Evolutionary conservation across 2,888 invertebrate species (phyloP).

Genomic region (Andrena flavipes): DNA sequence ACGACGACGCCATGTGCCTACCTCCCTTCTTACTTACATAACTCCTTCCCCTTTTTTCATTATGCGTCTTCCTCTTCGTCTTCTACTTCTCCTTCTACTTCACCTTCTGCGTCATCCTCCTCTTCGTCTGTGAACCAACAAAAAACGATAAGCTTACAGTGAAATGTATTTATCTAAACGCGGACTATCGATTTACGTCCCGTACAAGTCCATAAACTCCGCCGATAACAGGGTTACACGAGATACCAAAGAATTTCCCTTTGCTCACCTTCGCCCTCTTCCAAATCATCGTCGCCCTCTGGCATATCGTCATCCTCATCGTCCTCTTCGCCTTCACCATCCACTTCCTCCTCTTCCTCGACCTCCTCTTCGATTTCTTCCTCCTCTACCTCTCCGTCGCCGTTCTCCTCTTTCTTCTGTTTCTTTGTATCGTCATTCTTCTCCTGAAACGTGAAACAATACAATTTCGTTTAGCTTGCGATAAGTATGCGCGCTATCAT

Average conservation of each 20-base stretch:
- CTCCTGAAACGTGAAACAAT: conserved; percentile 85
- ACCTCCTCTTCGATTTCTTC: conserved; percentile 88
- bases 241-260: background rate
- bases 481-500: background rate
- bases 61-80: conserved; percentile 84
- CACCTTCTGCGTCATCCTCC: conserved; percentile 81
- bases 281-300: conserved; percentile 86
- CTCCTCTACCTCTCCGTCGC: conserved; percentile 87
- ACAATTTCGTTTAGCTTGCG: background rate
- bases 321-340: conserved; percentile 88
- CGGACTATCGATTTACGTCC: background rate
- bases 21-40: conserved; percentile 83
- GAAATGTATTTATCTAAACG: background rate
- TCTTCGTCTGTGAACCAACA: conserved; percentile 78
- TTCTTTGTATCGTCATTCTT: conserved; percentile 91
- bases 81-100: conserved; percentile 78
- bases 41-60: conserved; percentile 80
- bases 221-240: background rate
- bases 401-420: conserved; percentile 92
- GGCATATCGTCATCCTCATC: conserved; percentile 89
- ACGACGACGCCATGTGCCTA: conserved; percentile 78
- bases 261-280: conserved; percentile 79
- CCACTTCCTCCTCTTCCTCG: conserved; percentile 88
- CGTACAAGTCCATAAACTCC: background rate
- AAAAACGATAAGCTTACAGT: background rate